phyloP scores from a whole-genome alignment of 2,888 invertebrate genomes.

The Piscicola geometra region DNA sequence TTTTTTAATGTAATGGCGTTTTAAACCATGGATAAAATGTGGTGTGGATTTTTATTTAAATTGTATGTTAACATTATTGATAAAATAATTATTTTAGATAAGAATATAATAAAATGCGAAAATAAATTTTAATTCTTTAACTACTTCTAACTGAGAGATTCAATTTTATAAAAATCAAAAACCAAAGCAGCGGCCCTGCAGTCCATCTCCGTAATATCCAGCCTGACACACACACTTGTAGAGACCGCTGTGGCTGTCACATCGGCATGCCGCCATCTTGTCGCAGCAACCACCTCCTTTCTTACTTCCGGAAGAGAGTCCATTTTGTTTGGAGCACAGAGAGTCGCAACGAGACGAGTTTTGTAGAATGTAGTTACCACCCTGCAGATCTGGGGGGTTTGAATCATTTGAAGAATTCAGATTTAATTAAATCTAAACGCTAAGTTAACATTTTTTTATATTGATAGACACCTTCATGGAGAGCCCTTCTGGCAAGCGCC shows the following conservation, averaged over 20 bases:
- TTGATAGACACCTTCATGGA: conserved; percentile 63
- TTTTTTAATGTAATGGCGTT: not conserved
- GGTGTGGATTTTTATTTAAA: too few relatives aligned
- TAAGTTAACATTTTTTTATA: not conserved
- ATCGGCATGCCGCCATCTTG: conserved; percentile 63
- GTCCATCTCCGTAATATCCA: conserved; percentile 66
- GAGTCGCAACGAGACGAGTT: conserved; percentile 58
- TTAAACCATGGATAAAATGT: too few relatives aligned
- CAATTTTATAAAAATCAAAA: not conserved
- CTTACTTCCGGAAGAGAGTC: too few relatives aligned
- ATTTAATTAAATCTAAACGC: not conserved
- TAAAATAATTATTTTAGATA: too few relatives aligned
- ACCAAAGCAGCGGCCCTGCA: conserved; percentile 31
- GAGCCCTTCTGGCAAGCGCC: conserved; percentile 65
- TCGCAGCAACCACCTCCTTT: conserved; percentile 62
- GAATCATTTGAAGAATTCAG: not conserved
- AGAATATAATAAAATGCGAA: too few relatives aligned
- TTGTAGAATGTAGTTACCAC: conserved; percentile 62
- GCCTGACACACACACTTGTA: conserved; percentile 66
- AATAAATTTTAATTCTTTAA: too few relatives aligned
- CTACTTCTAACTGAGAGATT: too few relatives aligned
- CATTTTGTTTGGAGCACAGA: conserved; percentile 61
- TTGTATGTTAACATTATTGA: too few relatives aligned
- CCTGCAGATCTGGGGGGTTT: conserved; percentile 63
- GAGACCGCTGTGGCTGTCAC: conserved; percentile 67